Evolutionary conservation across 2,888 invertebrate species (phyloP), one percentile per base, ranked within the genome.

Genomic region (Archips crataeganus): DNA sequence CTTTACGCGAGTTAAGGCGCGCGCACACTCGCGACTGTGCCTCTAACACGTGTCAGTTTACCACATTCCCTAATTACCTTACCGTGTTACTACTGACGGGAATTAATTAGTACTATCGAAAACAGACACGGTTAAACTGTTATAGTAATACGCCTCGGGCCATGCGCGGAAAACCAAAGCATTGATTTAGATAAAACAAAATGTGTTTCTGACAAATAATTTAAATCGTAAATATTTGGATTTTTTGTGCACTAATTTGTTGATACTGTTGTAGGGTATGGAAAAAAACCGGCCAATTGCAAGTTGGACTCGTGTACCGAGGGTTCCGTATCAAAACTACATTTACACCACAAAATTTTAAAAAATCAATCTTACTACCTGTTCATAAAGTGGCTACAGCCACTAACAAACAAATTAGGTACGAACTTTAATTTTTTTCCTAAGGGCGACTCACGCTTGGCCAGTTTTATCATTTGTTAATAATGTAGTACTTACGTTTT

Each of bases 31-130:
- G 75, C 66, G 64, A 67, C 75, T 57, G 32, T 80, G 59, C 78
- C 80, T 80, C 80, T 80, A 83, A 87, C 87, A 87, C 83, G 83
- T 84, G 86, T 87, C 85, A 85, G 81, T 81, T 81, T 79, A 87
- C 84, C 87, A 81, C 84, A 79, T 76, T 74, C 82, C 79, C 84
- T 88, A 90, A 91, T 90, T 90, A 89, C 83, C 84, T 84, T 79
- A 81, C 81, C 85, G 81, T 83, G 86, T 87, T 85, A 82, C 82
- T 75, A 78, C 82, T 76, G 84, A 87, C 85, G 84, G 83, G 85
- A 85, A 89, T 87, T 89, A 89, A 90, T 90, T 87, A 87, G 87
- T 85, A 82, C 84, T 84, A 90, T 89, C 84, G 84, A 86, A 87
- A 87, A 85, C 87, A 87, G 85, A 75, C 70, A 69, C 77, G 70